Conservation (phyloP, 2,888 invertebrate genomes). For the Nomada flava region DNA sequence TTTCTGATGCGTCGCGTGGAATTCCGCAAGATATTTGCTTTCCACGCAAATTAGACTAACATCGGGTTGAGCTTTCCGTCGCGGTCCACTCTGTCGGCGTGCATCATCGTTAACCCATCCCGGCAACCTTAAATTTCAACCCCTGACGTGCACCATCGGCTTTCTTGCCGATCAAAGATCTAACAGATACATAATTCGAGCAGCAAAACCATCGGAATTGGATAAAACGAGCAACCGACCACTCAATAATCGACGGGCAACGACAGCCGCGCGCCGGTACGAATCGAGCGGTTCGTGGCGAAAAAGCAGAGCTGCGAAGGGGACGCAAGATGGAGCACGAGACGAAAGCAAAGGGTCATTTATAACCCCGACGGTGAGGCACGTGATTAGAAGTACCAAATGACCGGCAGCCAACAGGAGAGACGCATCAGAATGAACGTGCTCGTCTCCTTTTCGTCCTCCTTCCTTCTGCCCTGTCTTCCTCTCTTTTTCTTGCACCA, state of each 20-base stretch:
- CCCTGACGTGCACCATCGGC: background rate
- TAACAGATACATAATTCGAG: background rate
- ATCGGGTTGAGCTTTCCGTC: background rate
- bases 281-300: constrained; percentile 64
- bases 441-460: constrained; percentile 10
- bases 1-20: background rate
- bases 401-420: constrained; percentile 64
- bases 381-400: constrained; percentile 79
- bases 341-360: constrained; percentile 75
- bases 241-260: constrained; percentile 17
- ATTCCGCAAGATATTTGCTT: no score
- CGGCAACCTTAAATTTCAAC: constrained; percentile 5
- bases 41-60: no score
- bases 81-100: background rate
- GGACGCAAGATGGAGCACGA: constrained; percentile 74
- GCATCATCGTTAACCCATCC: background rate
- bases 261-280: constrained; percentile 45
- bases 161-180: background rate
- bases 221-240: constrained; percentile 13
- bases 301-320: constrained; percentile 59
- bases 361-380: constrained; percentile 74
- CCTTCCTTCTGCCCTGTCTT: constrained; percentile 10
- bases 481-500: constrained; percentile 41
- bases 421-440: constrained; percentile 46
- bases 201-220: constrained; percentile 11